Base-by-base conservation (phyloP, 92 coral and sea anemone genomes). In the Parazoanthus darwini region DNA sequence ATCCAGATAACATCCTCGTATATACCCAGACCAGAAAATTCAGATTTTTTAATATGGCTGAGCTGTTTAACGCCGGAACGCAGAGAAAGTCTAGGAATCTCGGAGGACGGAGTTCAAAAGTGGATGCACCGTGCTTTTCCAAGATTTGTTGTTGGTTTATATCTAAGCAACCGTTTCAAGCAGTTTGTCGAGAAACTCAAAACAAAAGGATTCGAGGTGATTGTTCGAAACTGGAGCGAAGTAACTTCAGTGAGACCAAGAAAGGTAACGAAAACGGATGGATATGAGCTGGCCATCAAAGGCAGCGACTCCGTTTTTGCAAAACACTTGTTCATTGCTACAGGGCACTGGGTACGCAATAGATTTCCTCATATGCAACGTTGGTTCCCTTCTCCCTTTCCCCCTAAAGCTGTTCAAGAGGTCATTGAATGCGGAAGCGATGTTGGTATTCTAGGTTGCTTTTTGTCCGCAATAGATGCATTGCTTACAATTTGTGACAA, bases 271-370 rank as follows among this genome's bases (percentile, higher is more conserved):
- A 25, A n/a, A 9, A 15, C 72, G 59, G 3, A 89, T 66, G 67
- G 91, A 1, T 89, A 89, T 39, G 66, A 89, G 50, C 88, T 89
- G 38, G 88, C 3, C 23, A 44, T 18, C 33, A 23, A 46, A 25
- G 26, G 29, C 10, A 6, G 54, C 18, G 58, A 25, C 59, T 39
- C 14, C 1, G 81, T 78, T 23, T 48, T 23, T n/a, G 54, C 81
- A 8, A 78, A 46, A 13, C 38, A n/a, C 7, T 13, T 89, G 70
- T 90, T 90, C 37, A 20, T 90, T n/a, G 92, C 92, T 26, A 85
- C 81, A 15, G 92, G 92, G 22, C 92, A 90, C 86, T 90, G 92
- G 92, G 59, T 33, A 75, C 25, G 77, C 89, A 78, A 90, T 79
- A 90, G 92, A 65, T 89, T 89, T 46, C 91, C 91, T 3, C 81